phyloP scores from a whole-genome alignment of 1,140 invertebrate species.

The Tetraneura akinire region DNA sequence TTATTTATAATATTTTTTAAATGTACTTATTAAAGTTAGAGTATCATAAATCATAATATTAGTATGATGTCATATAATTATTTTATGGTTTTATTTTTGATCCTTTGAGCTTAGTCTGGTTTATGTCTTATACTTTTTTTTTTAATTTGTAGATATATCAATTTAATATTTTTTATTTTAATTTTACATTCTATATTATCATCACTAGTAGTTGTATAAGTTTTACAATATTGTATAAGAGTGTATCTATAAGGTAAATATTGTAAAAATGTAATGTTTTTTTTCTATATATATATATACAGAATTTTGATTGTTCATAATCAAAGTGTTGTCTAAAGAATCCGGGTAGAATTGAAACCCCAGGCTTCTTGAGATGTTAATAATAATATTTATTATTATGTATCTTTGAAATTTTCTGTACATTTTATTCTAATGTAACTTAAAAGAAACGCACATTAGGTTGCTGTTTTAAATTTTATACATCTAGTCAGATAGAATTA shows the following conservation, averaged over 20 bases:
- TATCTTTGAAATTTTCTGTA: not conserved
- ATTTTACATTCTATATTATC: conserved; percentile 8
- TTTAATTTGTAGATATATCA: conserved; percentile 9
- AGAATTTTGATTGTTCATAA: not conserved
- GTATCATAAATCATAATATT: not conserved
- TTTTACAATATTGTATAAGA: not conserved
- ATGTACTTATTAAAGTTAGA: not conserved
- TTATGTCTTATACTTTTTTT: not conserved
- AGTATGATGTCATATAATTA: not conserved
- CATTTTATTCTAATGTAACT: not conserved
- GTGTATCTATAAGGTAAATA: conserved; percentile 16
- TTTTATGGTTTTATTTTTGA: conserved; percentile 21
- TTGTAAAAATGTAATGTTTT: not conserved
- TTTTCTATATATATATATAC: too few relatives aligned
- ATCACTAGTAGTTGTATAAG: conserved; percentile 29
- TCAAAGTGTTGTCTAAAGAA: not conserved
- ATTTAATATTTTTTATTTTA: not conserved
- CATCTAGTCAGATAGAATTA: conserved; percentile 37
- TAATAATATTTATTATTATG: too few relatives aligned
- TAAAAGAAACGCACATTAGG: not conserved
- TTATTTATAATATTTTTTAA: not conserved
- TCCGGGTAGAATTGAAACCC: not conserved
- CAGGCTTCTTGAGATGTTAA: not conserved
- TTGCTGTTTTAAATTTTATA: conserved; percentile 24
- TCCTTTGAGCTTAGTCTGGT: not conserved